phyloP scores from a whole-genome alignment of 2,797 vertebrate genomes.

The Leptatherina wallacei region DNA sequence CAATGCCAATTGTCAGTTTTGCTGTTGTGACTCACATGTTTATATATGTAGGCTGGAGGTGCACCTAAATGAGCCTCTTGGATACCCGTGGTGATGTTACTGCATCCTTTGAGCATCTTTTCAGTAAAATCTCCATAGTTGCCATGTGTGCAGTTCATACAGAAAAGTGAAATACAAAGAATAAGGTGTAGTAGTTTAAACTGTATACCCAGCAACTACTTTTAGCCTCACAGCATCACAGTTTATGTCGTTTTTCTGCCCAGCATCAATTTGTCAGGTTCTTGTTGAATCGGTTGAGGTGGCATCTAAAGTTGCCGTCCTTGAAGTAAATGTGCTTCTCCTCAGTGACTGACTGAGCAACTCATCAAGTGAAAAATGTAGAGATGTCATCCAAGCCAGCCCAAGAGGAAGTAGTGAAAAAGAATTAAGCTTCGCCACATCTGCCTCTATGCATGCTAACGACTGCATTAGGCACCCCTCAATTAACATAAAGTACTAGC shows the following conservation, averaged over 20 bases:
- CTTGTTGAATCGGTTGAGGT: conserved; percentile 58
- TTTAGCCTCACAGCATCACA: conserved; percentile 22
- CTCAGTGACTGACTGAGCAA: conserved; percentile 61
- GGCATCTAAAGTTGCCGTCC: conserved; percentile 54
- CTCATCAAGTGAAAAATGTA: conserved; percentile 71
- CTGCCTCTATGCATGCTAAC: conserved; percentile 72
- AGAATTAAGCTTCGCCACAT: conserved; percentile 70
- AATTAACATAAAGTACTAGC: conserved; percentile 74
- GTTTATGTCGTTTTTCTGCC: conserved; percentile 9
- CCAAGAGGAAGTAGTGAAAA: conserved; percentile 74
- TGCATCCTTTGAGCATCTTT: conserved; percentile 12
- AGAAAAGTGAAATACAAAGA: conserved; percentile 18
- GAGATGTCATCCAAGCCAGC: conserved; percentile 69
- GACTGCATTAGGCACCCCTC: conserved; percentile 75
- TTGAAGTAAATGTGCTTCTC: conserved; percentile 64
- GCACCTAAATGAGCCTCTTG: background rate
- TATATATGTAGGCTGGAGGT: background rate
- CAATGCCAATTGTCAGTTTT: background rate
- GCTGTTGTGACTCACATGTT: background rate
- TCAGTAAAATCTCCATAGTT: conserved; percentile 2
- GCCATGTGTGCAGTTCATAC: conserved; percentile 8
- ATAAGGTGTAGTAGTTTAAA: conserved; percentile 17
- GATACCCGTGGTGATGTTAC: background rate
- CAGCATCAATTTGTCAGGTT: conserved; percentile 46
- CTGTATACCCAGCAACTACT: conserved; percentile 17